Evolutionary conservation across 2,113 vertebrate genomes (phyloP).

Genomic region (Gambusia holbrooki): DNA sequence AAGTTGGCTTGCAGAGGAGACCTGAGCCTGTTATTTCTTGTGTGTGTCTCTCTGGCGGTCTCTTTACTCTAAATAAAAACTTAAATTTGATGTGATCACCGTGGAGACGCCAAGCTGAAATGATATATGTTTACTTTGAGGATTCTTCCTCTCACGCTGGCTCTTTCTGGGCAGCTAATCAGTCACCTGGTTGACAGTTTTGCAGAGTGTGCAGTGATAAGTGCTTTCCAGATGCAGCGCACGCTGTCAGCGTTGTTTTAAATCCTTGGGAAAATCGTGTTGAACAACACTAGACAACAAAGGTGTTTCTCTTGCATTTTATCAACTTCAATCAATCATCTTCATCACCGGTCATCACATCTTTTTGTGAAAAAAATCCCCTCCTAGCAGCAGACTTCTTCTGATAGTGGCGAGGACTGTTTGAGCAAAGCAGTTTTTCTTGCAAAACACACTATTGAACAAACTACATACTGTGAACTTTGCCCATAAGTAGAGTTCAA

Average conservation of each 20-base stretch:
- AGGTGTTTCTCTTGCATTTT: neutral
- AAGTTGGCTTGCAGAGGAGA: conserved; percentile 13
- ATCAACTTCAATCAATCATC: conserved; percentile 30
- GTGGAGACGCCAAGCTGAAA: conserved; percentile 14
- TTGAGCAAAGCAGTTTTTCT: conserved; percentile 36
- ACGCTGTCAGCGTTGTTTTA: conserved; percentile 2
- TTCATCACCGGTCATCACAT: neutral
- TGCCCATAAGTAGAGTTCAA: conserved; percentile 47
- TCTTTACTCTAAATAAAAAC: conserved; percentile 21
- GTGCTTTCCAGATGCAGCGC: conserved; percentile 26
- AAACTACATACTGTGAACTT: conserved; percentile 56
- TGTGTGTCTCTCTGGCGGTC: neutral
- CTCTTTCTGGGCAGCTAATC: conserved; percentile 8
- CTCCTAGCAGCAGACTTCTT: neutral
- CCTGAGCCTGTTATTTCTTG: neutral
- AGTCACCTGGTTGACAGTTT: conserved; percentile 13
- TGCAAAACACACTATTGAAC: conserved; percentile 45
- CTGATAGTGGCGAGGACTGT: conserved; percentile 6
- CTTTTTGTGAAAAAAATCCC: neutral
- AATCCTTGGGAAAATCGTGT: conserved; percentile 10
- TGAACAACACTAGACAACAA: conserved; percentile 3
- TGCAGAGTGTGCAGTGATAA: neutral
- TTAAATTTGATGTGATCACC: neutral
- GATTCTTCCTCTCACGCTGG: conserved; percentile 1
- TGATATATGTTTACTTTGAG: neutral